Percentiles rank a stretch among this genome's conserved stretches.
Conservation (phyloP, 1,140 invertebrate genomes). For the Nephotettix cincticeps region DNA sequence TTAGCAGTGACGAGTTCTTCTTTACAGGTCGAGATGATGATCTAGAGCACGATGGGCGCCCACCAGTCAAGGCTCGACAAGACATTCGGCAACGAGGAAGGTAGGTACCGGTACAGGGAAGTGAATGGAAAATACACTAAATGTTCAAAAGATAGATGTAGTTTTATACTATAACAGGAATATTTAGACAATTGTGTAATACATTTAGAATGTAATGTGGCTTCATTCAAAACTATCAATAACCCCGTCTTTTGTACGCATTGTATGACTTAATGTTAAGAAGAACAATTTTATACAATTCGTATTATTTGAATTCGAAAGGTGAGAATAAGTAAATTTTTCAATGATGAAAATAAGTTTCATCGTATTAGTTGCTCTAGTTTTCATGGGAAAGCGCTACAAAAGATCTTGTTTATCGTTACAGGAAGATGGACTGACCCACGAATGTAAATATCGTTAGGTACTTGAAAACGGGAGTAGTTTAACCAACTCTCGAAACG, state of each 20-base stretch:
- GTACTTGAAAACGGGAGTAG: too few species aligned
- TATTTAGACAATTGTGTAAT: background rate
- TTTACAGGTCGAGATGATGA: background rate
- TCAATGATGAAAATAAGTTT: too few species aligned
- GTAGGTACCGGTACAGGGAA: background rate
- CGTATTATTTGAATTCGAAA: too few species aligned
- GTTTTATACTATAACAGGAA: background rate
- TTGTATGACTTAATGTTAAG: background rate
- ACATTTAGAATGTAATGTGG: background rate
- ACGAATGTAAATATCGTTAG: too few species aligned
- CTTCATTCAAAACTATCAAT: too few species aligned
- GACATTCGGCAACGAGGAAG: background rate
- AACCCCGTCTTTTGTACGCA: background rate
- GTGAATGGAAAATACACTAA: background rate
- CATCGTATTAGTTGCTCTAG: too few species aligned
- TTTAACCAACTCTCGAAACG: too few species aligned
- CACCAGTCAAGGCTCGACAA: constrained; percentile 7
- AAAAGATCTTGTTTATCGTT: too few species aligned
- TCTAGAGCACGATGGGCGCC: background rate
- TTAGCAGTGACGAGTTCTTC: too few species aligned
- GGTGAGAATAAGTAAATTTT: too few species aligned
- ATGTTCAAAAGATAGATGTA: background rate
- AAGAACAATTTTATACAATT: background rate
- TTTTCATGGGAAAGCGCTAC: too few species aligned
- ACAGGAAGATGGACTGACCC: too few species aligned